Evolutionary conservation across 1,140 invertebrate species (phyloP), one percentile per base, ranked within the genome.

Genomic region (Sitophilus oryzae): DNA sequence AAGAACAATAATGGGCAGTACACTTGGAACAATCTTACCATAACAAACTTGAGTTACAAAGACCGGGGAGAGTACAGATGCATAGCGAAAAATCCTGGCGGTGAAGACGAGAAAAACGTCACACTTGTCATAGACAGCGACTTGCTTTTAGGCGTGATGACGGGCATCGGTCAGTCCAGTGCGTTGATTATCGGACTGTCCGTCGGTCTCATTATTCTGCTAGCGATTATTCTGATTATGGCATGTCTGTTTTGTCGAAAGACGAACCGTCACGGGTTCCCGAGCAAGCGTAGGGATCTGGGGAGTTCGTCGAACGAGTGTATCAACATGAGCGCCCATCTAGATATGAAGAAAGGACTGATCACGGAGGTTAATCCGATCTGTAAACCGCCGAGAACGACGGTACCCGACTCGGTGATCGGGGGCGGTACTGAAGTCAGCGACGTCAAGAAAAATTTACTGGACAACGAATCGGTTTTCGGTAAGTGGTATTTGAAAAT

Each of bases 41-140:
- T 93, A 20, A 72, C 79, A 0, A 79, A 86, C 41, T 79, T 88
- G 0, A 76, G 76, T 5, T 74, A 75, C 14, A 80, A 84, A 6
- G 93, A 96, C 71, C 82, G 83, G 62, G 93, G 93, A 0, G 83
- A 89, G 43, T 96, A 95, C 69, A 79, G 82, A n/a, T 96, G 93
- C 63, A 77, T 86, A 4, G 91, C 90, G 0, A 85, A 84, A 49
- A 96, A 93, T 71, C 78, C 82, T 0, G 92, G 88, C 1, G 93
- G 93, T 0, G 79, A 83, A 6, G 85, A 86, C 30, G 85, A 89
- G 64, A 81, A 76, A 50, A 89, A 79, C 68, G 71, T 93, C 0
- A 83, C 81, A 0, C 69, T 93, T 15, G 68, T 75, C 6, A 77
- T 90, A 0, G 70, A 75, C 10, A 66, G 43, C 16, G 58, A 57